Base-by-base conservation (phyloP, 2,888 invertebrate genomes). In the Ochropacha duplaris region DNA sequence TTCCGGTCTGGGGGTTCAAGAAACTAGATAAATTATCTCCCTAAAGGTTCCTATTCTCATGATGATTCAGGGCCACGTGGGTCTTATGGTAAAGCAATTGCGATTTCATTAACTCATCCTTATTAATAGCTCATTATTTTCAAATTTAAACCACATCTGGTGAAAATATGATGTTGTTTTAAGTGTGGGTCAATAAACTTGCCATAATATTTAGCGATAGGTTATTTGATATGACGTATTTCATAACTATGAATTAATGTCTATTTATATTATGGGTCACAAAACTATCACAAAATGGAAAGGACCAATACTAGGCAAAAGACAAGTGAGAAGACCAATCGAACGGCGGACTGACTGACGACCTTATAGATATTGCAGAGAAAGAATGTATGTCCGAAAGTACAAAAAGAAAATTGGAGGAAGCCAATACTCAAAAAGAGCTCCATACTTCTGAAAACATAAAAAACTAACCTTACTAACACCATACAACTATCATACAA, bases 1-100 rank as follows among this genome's bases (percentile, higher is more conserved):
- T 85, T 89, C 88, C 88, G 84, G 84, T 69, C 66, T 60, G 68
- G 70, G 74, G 80, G 87, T 82, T 84, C 80, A 78, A 74, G 69
- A 74, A 75, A 81, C 81, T 78, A 55, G 9, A 34, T 54, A 54
- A 56, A 62, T 56, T 59, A 44, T 39, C 2, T 34, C 22, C 22
- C 34, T 24, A 50, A n/a, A 26, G 28, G 26, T 52, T 52, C 16
- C n/a, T n/a, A 52, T 52, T 28, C 44, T 19, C 44, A 44, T 44
- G 44, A 44, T 44, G 44, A 44, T 44, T 44, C 44, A 39, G 39
- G 16, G 16, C 31, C 31, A 36, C 36, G 36, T 36, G 14, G 9
- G 36, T n/a, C 9, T 36, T n/a, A n/a, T 14, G 36, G n/a, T 2
- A 19, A 39, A 52, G 22, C 22, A 19, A 49, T 55, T 55, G 55